Evolutionary conservation across 1,140 invertebrate genomes (phyloP), one percentile per base, ranked within the genome.

Genomic region (Drosophila pectinifera): DNA sequence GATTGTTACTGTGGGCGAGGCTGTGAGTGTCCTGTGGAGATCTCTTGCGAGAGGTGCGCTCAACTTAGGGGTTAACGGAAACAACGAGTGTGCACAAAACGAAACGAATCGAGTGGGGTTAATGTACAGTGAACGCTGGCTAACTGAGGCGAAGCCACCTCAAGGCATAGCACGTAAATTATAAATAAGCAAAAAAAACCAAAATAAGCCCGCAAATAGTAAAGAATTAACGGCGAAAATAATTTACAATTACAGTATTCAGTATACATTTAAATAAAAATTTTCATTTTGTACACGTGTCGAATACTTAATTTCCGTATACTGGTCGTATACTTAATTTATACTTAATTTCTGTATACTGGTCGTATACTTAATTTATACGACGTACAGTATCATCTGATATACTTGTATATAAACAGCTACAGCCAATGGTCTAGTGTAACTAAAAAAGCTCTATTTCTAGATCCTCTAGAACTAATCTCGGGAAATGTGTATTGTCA

Each of bases 1-100:
- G 49, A 53, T n/a, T n/a, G 36, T 38, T 38, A 38, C 36, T 38
- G 36, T 38, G 36, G 14, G 36, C 36, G 36, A 26, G 34, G 13
- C 24, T 18, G 36, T 28, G 24, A n/a, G 18, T 28, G 46, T 36
- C 13, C 31, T 57, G 45, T 59, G 20, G 54, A 43, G 38, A 67
- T 54, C 62, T 70, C 55, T 48, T 57, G 34, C 28, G 51, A 72
- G 31, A 39, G 31, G 49, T 53, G 49, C 61, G 61, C 59, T 65
- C 62, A 65, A 31, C 41, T 46, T 48, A 69, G 43, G 24, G 41
- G 13, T 70, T 68, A 68, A 55, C 39, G 34, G 20, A 46, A 54
- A 7, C 28, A 55, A 70, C 64, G 10, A 57, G 51, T 72, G 65
- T 55, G 31, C 67, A 36, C 4, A 48, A 67, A 65, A 38, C 31